A percentile compares a stretch with the other conserved stretches of the same genome.
Evolutionary conservation across 2,888 invertebrate species (phyloP).

Genomic region (Stenoptilia bipunctidactyla): DNA sequence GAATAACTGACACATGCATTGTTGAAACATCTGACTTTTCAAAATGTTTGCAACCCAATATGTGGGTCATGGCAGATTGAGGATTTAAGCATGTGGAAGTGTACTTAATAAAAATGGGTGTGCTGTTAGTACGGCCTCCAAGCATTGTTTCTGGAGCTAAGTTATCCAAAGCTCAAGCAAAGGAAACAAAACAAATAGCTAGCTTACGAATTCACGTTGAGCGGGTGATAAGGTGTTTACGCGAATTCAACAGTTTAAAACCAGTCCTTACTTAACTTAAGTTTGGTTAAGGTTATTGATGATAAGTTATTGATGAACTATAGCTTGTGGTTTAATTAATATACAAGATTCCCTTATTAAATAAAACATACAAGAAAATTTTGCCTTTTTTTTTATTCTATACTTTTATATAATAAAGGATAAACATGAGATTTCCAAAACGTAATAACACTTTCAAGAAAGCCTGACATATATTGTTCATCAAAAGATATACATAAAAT

Average conservation of each 20-base stretch:
- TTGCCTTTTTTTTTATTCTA: constrained; percentile 3
- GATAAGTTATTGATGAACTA: constrained; percentile 7
- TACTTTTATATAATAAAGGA: constrained; percentile 14
- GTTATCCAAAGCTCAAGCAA: no score
- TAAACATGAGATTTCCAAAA: constrained; percentile 15
- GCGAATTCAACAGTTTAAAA: constrained; percentile 17
- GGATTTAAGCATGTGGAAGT: no score
- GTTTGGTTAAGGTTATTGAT: constrained; percentile 9
- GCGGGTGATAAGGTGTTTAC: constrained; percentile 13
- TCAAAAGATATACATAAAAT: constrained; percentile 9
- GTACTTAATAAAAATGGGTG: no score
- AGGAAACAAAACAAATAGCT: no score
- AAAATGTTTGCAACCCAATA: no score
- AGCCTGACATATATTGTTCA: constrained; percentile 9
- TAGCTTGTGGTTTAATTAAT: constrained; percentile 15
- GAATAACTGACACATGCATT: no score
- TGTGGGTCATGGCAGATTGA: no score
- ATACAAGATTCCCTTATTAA: constrained; percentile 10
- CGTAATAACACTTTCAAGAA: constrained; percentile 1
- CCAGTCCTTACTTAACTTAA: constrained; percentile 11
- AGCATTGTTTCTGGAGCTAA: no score
- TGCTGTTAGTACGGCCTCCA: no score
- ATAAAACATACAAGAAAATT: not conserved
- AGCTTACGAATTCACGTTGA: no score
- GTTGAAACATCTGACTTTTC: no score